These are phyloP conservation scores for Marisa cornuarietis DNA, from an alignment of 1,140 invertebrate genomes.

Conservation along the genomic window DNA sequence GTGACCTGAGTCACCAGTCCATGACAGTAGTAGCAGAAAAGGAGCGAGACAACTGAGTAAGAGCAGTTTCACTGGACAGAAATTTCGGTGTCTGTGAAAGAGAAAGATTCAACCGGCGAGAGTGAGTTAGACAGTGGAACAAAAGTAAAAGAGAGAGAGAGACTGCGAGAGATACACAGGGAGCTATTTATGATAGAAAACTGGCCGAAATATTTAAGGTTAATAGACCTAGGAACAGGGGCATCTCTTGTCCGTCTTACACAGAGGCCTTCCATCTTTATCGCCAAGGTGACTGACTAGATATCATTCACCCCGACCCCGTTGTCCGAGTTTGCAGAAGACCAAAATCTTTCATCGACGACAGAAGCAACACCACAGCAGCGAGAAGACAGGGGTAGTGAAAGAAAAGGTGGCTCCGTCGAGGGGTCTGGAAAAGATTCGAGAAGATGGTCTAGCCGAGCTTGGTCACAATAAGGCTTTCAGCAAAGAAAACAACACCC, in stretches of 20 bases:
- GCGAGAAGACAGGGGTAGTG: not conserved
- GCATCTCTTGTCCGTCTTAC: too few species aligned
- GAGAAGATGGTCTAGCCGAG: not conserved
- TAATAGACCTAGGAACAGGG: too few species aligned
- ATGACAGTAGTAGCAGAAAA: not conserved
- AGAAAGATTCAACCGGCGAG: too few species aligned
- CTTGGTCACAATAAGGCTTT: not conserved
- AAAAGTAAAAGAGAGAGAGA: not conserved
- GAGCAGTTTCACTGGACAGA: too few species aligned
- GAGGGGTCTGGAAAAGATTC: slow-evolving; percentile 1
- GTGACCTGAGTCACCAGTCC: too few species aligned
- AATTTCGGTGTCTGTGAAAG: too few species aligned
- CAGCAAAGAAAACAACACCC: not conserved
- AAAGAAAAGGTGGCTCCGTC: not conserved
- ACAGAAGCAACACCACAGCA: not conserved
- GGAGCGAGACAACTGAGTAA: not conserved
- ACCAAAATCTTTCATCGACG: not conserved
- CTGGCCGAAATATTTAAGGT: too few species aligned
- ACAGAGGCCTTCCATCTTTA: too few species aligned
- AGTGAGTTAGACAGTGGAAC: not conserved
- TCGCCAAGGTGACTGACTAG: too few species aligned
- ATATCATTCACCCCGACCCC: too few species aligned
- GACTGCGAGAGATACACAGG: not conserved
- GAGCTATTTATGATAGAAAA: not conserved
- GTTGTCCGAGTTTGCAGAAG: too few species aligned